Base-by-base conservation (phyloP, 2,113 vertebrate genomes). In the Piaya cayana region DNA sequence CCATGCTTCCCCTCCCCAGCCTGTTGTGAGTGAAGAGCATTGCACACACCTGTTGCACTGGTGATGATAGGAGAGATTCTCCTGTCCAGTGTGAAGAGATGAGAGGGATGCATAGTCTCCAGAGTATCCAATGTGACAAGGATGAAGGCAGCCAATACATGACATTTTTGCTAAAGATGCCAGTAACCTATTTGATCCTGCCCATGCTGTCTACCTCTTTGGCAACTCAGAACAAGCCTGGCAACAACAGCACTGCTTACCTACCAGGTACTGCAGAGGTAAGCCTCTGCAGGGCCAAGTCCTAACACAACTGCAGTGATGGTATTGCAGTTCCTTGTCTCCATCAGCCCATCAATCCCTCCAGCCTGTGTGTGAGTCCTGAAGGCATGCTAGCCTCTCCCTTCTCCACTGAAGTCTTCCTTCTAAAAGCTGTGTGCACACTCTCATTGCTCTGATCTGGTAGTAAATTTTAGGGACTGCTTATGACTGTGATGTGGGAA, bases 11-110 rank as follows among this genome's bases (percentile, higher is more conserved):
- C 39, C 18, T 56, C 5, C 29, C 8, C 14, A 45, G 8, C 11
- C 26, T 37, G 11, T 17, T 82, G 21, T 43, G 34, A 55, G 55
- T 32, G 27, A 90, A 42, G 49, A 50, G 22, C 0, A 0, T 39
- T 2, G 4, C 1, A 18, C 4, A 8, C 10, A 8, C 49, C 42
- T 2, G 1, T 39, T 68, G 49, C 21, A 30, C 17, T 1, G 9
- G 8, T 7, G 22, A 52, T 6, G 26, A 34, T 14, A 7, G 0
- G 10, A 59, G 10, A 43, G 2, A 29, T 27, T 43, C 27, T 52
- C 29, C 47, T n/a, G 32, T 50, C 37, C 59, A 60, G n/a, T 0
- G 0, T 68, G 43, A n/a, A 8, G 5, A 56, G 50, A 26, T 15
- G 45, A 39, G 15, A 52, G 23, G 36, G 6, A 27, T 42, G 29